Evolutionary conservation across 2,113 vertebrate species (phyloP).

Genomic region (Ptychochromis oligacanthus): DNA sequence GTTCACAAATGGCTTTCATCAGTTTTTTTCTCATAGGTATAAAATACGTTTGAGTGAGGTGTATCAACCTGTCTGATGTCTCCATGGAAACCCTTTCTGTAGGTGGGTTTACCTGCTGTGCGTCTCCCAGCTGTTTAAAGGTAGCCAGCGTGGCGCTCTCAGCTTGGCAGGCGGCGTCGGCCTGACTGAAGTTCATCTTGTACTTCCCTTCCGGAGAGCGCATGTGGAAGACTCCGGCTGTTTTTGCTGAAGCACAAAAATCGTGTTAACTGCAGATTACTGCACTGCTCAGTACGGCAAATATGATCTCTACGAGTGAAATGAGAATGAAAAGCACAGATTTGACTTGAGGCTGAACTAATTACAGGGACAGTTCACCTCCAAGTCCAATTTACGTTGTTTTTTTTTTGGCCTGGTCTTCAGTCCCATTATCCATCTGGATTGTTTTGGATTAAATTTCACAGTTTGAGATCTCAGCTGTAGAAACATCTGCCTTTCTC

Average conservation of each 20-base stretch:
- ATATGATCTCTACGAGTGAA: background rate
- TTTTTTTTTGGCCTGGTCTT: too few relatives aligned
- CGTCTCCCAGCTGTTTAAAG: conserved; percentile 86
- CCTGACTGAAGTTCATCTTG: conserved; percentile 85
- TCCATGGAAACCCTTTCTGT: background rate
- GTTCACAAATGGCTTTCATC: background rate
- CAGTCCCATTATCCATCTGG: too few relatives aligned
- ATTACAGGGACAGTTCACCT: background rate
- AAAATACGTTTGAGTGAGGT: background rate
- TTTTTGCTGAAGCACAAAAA: conserved; percentile 81
- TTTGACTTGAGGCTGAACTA: background rate
- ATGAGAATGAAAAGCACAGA: background rate
- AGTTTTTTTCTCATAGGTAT: background rate
- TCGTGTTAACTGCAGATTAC: background rate
- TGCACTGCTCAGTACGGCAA: background rate
- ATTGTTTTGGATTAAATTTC: too few relatives aligned
- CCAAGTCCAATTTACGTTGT: background rate
- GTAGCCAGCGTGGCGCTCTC: conserved; percentile 87
- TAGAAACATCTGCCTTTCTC: background rate
- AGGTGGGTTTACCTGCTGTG: conserved; percentile 87
- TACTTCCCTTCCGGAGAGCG: conserved; percentile 86
- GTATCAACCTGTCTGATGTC: background rate
- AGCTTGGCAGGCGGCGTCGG: conserved; percentile 78
- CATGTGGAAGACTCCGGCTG: conserved; percentile 90
- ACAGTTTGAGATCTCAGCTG: too few relatives aligned